Conservation (phyloP, 2,797 vertebrate species). For the Pantherophis alleghaniensis region DNA sequence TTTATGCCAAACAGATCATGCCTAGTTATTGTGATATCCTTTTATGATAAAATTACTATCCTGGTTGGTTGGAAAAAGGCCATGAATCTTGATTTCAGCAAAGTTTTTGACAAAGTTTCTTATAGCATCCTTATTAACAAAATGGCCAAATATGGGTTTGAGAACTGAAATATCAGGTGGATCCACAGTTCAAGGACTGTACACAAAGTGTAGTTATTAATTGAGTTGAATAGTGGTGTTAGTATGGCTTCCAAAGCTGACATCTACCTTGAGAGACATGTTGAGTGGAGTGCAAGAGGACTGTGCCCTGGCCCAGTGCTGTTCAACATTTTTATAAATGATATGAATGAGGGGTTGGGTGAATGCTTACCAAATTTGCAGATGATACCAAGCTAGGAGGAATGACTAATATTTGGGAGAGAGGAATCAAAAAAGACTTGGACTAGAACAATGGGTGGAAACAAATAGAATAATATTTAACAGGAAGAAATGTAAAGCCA, state of each 20-base stretch:
- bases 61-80: neutral
- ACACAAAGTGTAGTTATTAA: neutral
- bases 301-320: neutral
- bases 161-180: neutral
- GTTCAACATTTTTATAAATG: neutral
- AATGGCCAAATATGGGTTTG: neutral
- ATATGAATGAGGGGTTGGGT: neutral
- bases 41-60: neutral
- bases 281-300: neutral
- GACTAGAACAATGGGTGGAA: neutral
- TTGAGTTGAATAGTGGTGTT: neutral
- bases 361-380: neutral
- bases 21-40: neutral
- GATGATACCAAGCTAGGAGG: neutral
- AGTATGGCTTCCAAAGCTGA: too few species aligned
- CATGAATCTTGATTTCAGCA: neutral
- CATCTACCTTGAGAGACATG: neutral
- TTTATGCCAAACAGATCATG: neutral
- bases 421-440: neutral
- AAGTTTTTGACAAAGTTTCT: neutral
- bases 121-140: neutral
- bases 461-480: neutral
- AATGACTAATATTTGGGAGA: neutral
- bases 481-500: neutral
- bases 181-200: neutral